Conservation (phyloP, 2,888 invertebrate species). For the Drosophila infuscata region DNA sequence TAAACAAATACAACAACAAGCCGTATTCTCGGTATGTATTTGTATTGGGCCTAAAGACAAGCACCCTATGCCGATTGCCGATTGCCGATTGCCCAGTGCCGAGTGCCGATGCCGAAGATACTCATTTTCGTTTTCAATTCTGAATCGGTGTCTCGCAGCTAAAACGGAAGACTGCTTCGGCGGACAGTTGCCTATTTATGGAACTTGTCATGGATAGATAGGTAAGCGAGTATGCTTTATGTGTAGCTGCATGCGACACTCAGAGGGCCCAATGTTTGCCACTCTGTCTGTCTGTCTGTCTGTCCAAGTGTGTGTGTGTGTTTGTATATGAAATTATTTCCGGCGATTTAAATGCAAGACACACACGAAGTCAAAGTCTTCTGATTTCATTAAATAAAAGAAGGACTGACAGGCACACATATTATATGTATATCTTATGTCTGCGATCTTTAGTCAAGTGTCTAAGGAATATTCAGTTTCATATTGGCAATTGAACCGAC, state of each 20-base stretch:
- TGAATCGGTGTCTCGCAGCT: conserved; percentile 29
- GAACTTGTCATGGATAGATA: conserved; percentile 68
- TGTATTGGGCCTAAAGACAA: conserved; percentile 50
- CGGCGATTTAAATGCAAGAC: conserved; percentile 79
- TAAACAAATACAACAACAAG: conserved; percentile 47
- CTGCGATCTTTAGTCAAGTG: conserved; percentile 1
- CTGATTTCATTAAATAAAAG: conserved; percentile 48
- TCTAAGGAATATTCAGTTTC: neutral
- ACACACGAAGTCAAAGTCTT: conserved; percentile 69
- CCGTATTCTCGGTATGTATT: conserved; percentile 12
- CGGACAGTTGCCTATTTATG: conserved; percentile 71
- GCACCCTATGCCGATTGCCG: conserved; percentile 25
- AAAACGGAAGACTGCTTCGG: conserved; percentile 47
- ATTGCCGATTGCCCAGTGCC: neutral
- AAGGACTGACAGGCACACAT: conserved; percentile 28
- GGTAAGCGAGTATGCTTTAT: conserved; percentile 30
- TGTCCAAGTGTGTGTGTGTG: conserved; percentile 29
- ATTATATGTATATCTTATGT: conserved; percentile 1
- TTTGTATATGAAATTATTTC: conserved; percentile 74
- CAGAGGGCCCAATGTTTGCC: conserved; percentile 50
- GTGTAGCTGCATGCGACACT: conserved; percentile 1
- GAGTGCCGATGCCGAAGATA: conserved; percentile 21
- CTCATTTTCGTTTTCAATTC: conserved; percentile 57
- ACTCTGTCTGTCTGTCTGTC: conserved; percentile 11
- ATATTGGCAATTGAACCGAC: neutral